A percentile compares a stretch with the other conserved stretches of the same genome.
Evolutionary conservation across 2,888 invertebrate species (phyloP).

Genomic region (Agapostemon virescens): DNA sequence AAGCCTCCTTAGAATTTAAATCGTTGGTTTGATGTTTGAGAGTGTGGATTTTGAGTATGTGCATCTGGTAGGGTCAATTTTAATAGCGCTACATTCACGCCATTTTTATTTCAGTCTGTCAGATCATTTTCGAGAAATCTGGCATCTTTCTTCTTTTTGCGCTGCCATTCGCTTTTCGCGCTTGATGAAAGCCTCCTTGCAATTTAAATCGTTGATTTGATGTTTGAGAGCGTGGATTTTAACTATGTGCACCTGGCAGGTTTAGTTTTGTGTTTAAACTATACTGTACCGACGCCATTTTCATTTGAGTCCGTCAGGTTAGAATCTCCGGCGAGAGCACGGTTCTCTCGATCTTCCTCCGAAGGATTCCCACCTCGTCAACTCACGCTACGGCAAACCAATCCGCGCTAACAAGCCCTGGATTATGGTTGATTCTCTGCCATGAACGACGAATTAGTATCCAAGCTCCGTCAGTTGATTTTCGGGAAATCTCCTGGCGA

Average conservation of each 20-base stretch:
- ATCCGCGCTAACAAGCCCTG: conserved; percentile 39
- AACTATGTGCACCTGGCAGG: no score
- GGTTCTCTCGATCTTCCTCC: conserved; percentile 54
- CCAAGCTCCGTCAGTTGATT: background rate
- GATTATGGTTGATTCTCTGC: background rate
- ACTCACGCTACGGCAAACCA: conserved; percentile 6
- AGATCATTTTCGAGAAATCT: no score
- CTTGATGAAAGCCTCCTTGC: no score
- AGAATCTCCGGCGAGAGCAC: conserved; percentile 15
- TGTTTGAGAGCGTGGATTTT: no score
- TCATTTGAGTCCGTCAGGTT: conserved; percentile 53
- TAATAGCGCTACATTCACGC: no score
- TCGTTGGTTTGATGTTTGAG: background rate
- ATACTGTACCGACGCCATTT: no score
- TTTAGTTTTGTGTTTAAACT: no score
- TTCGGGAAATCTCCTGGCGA: background rate
- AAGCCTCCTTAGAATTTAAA: background rate
- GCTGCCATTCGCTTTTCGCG: no score
- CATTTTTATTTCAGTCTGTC: no score
- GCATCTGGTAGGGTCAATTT: no score
- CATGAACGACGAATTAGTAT: background rate
- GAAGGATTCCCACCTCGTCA: conserved; percentile 46
- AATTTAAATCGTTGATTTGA: no score
- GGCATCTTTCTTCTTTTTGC: no score
- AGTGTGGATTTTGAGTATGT: background rate